These are phyloP conservation scores for Riparia riparia DNA, from an alignment of 2,113 vertebrate species.

Conservation along the genomic window DNA sequence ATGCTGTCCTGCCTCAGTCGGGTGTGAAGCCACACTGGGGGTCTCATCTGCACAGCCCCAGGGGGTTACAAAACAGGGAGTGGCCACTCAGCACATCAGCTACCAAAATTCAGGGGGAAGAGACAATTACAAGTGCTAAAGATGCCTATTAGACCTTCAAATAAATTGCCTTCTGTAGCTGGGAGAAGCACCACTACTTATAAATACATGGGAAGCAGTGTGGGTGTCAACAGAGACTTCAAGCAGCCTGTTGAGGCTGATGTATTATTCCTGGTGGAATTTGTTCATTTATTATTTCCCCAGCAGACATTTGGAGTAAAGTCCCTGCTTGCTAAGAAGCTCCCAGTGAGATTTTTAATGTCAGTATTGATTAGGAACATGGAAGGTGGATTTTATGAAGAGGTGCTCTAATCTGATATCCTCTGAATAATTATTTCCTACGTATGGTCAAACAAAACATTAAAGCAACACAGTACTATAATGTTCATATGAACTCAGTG, in stretches of 20 bases:
- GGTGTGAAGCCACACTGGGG: not conserved
- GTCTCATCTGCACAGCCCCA: not conserved
- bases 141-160: not conserved
- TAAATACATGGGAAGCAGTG: not conserved
- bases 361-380: not conserved
- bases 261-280: not conserved
- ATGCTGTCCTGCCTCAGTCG: fast-evolving
- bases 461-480: not conserved
- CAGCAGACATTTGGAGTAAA: not conserved
- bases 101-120: not conserved
- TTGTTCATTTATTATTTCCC: not conserved
- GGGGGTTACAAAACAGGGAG: not conserved
- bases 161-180: not conserved
- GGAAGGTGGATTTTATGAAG: not conserved
- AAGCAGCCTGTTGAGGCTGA: not conserved
- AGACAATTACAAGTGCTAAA: not conserved
- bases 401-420: not conserved
- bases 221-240: not conserved
- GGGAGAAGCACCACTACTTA: not conserved
- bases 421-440: not conserved
- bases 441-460: not conserved
- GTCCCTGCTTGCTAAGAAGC: not conserved
- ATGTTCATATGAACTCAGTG: not conserved
- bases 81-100: not conserved
- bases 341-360: not conserved